Base-by-base conservation (phyloP, 2,113 vertebrate species). In the Pogona vitticeps region DNA sequence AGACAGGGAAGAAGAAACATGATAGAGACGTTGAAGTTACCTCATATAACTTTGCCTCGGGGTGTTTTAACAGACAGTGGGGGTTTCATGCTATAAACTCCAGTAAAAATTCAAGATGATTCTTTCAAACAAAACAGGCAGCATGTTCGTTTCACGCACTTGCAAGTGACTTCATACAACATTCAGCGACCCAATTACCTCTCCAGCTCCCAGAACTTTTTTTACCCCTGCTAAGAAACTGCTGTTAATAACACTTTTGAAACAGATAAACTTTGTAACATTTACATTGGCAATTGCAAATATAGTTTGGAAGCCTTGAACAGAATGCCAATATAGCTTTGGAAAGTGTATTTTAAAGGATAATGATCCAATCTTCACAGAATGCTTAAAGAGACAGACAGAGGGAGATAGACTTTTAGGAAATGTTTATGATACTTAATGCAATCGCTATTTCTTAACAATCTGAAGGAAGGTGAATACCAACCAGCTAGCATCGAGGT, bases 181-280 rank as follows among this genome's bases (percentile, higher is more conserved):
- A 70, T 65, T 75, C 59, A 86, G 33, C 80, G 78, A 65, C 58
- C 70, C 63, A 80, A 86, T 86, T 80, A 81, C 40, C 52, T 72
- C 84, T 31, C 75, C 58, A 65, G 31, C 21, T 80, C 70, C 42
- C 42, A 81, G n/a, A 31, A 46, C 38, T 80, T 80, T 8, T 21
- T 18, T 65, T 4, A 65, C 46, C 20, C 20, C 58, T 59, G 68
- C 52, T 59, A 72, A 80, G 67, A 46, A 86, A 63, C 67, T 80
- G 13, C 67, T 46, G 56, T 71, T 72, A 72, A 59, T 10, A 2
- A 76, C 56, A 80, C 36, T 42, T 63, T 63, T 73, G 68, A 70
- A 26, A 80, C 33, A 31, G 70, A 73, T 80, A 61, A 80, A 73
- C 68, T 80, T 80, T 61, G 52, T 80, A 59, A 42, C 61, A 72